Evolutionary conservation across 2,113 vertebrate genomes (phyloP).

Genomic region (Genyomyrus donnyi): DNA sequence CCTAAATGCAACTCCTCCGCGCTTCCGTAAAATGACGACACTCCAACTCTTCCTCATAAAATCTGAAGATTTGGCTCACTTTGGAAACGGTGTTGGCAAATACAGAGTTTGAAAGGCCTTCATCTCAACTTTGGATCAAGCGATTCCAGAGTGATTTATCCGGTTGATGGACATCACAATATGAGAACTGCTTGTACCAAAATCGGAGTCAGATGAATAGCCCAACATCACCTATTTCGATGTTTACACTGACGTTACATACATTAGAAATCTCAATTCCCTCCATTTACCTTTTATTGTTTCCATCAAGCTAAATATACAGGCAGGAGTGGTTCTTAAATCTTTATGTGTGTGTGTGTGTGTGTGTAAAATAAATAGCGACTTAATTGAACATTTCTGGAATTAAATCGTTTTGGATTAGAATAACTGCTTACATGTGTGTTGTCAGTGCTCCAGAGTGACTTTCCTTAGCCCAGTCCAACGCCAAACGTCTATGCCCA

Average conservation of each 20-base stretch:
- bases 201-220: not conserved
- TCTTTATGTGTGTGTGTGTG: not conserved
- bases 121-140: not conserved
- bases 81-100: not conserved
- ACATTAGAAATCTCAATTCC: not conserved
- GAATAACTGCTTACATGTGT: not conserved
- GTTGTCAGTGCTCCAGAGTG: not conserved
- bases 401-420: not conserved
- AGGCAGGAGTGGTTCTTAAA: not conserved
- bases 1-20: not conserved
- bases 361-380: not conserved
- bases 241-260: not conserved
- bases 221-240: not conserved
- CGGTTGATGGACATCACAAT: not conserved
- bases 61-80: not conserved
- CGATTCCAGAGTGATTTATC: not conserved
- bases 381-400: not conserved
- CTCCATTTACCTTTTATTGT: not conserved
- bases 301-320: conserved; percentile 5
- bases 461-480: not conserved
- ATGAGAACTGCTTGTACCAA: not conserved
- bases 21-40: not conserved
- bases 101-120: not conserved
- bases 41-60: not conserved
- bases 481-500: not conserved